Base-by-base conservation (phyloP, 2,888 invertebrate genomes). In the Nemurella pictetii region DNA sequence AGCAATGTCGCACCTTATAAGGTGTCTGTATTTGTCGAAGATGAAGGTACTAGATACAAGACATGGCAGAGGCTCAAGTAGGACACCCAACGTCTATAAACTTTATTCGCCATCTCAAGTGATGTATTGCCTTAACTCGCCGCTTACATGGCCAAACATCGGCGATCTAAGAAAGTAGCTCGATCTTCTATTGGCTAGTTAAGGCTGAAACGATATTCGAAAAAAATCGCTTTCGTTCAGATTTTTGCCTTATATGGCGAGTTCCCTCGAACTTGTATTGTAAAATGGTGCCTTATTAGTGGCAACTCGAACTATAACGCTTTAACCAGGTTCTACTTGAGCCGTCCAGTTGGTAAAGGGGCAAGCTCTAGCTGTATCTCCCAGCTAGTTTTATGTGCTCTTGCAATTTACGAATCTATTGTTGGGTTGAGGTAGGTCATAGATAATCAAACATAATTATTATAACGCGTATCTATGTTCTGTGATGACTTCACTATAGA, bases 211-310 rank as follows among this genome's bases (percentile, higher is more conserved):
- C 28, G 26, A 25, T 77, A 20, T 29, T 78, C 26, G n/a, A 75
- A 75, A 75, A 36, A 75, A 75, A 75, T 75, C 7, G 75, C 28
- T 28, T 26, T 75, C 75, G 75, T 26, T 75, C 7, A 26, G 78
- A 78, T 30, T 78, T 78, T 78, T 78, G 30, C 78, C 78, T 29
- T 78, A 78, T 78, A 78, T n/a, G 78, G 78, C 30, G 9, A 25
- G 78, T 29, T 30, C 28, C 78, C 30, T 78, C 30, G 78, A 78
- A 78, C 78, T 78, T 78, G 78, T 78, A 28, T 30, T 28, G 4
- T 4, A 78, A 75, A 29, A 78, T 78, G 28, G 78, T 78, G 78
- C 78, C 78, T 78, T 78, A 78, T 78, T 28, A 20, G 78, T 55
- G 55, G 15, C 55, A 55, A 7, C 9, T 12, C 55, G 32, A 3